A percentile compares a stretch with the other conserved stretches of the same genome.
Conservation (phyloP, 2,113 vertebrate genomes). For the Theristicus caerulescens region DNA sequence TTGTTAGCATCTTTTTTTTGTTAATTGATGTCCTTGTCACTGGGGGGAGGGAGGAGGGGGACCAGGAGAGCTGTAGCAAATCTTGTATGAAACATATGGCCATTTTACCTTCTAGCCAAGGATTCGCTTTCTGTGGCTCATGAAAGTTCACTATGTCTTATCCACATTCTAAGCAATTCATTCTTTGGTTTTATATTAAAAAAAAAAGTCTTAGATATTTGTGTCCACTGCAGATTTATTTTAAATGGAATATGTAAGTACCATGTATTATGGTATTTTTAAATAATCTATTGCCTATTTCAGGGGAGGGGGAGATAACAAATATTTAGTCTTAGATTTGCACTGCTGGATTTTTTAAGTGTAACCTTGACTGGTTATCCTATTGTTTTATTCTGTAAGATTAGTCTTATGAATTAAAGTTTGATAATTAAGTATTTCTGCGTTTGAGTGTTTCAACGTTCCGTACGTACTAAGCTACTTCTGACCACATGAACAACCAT, state of each 20-base stretch:
- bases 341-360: slow-evolving; percentile 76
- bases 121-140: not conserved
- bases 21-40: not conserved
- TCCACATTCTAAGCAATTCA: not conserved
- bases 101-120: slow-evolving; percentile 25
- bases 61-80: not conserved
- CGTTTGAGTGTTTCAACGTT: not conserved
- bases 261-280: slow-evolving; percentile 69
- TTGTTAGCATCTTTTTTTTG: not conserved
- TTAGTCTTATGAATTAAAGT: slow-evolving; percentile 80
- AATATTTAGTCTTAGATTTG: slow-evolving; percentile 77
- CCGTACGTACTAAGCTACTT: not conserved
- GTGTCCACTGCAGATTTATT: slow-evolving; percentile 64
- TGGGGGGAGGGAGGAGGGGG: not conserved
- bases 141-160: slow-evolving; percentile 26
- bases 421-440: slow-evolving; percentile 73
- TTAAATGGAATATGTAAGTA: slow-evolving; percentile 61
- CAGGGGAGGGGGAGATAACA: slow-evolving; percentile 53
- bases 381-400: slow-evolving; percentile 78
- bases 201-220: not conserved
- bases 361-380: slow-evolving; percentile 76
- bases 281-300: slow-evolving; percentile 70
- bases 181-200: slow-evolving; percentile 36
- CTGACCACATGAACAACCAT: not conserved
- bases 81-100: not conserved